phyloP scores from a whole-genome alignment of 2,888 invertebrate genomes.

The Acrobasis repandana region DNA sequence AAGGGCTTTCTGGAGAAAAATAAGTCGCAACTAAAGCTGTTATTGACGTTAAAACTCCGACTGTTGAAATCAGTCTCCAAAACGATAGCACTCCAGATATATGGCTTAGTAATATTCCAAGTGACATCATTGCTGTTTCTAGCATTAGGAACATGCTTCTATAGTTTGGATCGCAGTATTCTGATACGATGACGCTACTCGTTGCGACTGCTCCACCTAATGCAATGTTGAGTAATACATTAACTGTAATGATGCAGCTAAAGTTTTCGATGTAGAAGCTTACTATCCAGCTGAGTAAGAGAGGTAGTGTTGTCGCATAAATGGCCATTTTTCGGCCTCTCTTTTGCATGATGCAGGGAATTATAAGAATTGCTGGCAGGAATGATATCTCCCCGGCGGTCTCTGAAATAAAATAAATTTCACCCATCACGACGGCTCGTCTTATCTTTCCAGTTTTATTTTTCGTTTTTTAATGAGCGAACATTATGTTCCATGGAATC shows the following conservation, averaged over 20 bases:
- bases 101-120: constrained; percentile 38
- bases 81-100: constrained; percentile 31
- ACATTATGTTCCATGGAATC: neutral
- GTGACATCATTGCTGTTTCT: constrained; percentile 38
- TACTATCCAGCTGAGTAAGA: constrained; percentile 37
- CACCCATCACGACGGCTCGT: constrained; percentile 28
- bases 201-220: constrained; percentile 38
- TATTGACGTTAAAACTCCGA: constrained; percentile 32
- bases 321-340: constrained; percentile 36
- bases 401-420: constrained; percentile 38
- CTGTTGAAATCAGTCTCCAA: constrained; percentile 30
- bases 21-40: constrained; percentile 30
- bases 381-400: constrained; percentile 38
- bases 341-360: constrained; percentile 39
- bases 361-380: constrained; percentile 37
- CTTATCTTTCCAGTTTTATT: constrained; percentile 30
- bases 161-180: constrained; percentile 35
- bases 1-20: constrained; percentile 37
- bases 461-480: constrained; percentile 21
- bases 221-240: constrained; percentile 34
- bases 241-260: constrained; percentile 30
- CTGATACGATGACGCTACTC: constrained; percentile 37
- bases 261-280: constrained; percentile 29
- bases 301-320: constrained; percentile 33
- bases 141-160: constrained; percentile 35